Base-by-base conservation (phyloP, 2,888 invertebrate genomes). In the Idaea biselata region DNA sequence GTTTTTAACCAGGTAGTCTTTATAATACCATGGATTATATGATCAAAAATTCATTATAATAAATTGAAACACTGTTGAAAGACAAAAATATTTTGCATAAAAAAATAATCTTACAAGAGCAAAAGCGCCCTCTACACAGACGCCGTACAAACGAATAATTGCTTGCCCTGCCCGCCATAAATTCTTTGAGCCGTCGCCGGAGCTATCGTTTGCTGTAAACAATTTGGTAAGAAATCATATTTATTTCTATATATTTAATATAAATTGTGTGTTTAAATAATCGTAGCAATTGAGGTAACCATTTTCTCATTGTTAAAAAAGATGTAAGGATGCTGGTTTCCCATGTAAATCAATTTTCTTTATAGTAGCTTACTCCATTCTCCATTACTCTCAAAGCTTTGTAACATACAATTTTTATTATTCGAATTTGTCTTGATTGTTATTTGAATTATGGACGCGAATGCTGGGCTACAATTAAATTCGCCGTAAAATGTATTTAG, bases 91-190 rank as follows among this genome's bases (percentile, higher is more conserved):
- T 16, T 55, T 33, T 60, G 32, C n/a, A 33, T 53, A 56, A 55
- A 55, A 55, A 4, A 18, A 18, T 57, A 60, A 25, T 18, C 18
- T 63, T 64, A 65, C 72, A 69, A 69, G 44, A 44, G 44, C 56
- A 56, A 18, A 70, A 77, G 88, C 91, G 91, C 91, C 91, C 91
- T 88, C 91, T 92, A 83, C 82, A 91, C 74, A 73, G 92, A 92
- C 92, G 92, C 92, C 87, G 83, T 78, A 77, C 72, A 80, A 83
- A 81, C 80, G 62, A 77, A 71, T 79, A 82, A 80, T 79, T 74
- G 73, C 75, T 80, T 82, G 80, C 82, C 72, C 57, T 55, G 75
- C 82, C 83, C 89, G 90, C 89, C 89, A 89, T 90, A 88, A 88
- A 87, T 79, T 84, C 82, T 80, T 68, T 66, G 67, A 58, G 81